Evolutionary conservation across 2,797 vertebrate species (phyloP), one percentile per base, ranked within the genome.

Genomic region (Brachymystax lenok): DNA sequence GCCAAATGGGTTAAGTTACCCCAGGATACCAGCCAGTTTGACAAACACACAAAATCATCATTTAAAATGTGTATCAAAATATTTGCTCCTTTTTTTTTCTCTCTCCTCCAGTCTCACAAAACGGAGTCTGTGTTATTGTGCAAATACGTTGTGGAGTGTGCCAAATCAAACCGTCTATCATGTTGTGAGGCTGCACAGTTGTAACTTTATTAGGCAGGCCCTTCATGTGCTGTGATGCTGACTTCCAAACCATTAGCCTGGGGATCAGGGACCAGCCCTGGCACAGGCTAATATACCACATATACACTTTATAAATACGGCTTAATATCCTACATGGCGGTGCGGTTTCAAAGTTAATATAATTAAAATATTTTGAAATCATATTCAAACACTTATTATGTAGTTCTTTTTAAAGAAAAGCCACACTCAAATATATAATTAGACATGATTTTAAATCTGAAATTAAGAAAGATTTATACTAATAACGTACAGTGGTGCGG

Each of bases 271-370:
- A 79, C 73, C 52, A 69, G 73, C 77, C 76, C 71, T 78, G 79
- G 74, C 73, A 74, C 13, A 16, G 63, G 52, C 71, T 81, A 77
- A 71, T 64, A 67, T 24, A 80, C 69, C 76, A 79, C 83, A 87
- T 79, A 40, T 70, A 73, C 72, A 3, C 52, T 78, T 82, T 82
- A 77, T 76, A 79, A 86, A 90, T 85, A 82, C 79, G 74, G 50
- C 67, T 82, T 69, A 71, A 71, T 52, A 12, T 86, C 75, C 80
- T 61, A 80, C 74, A 84, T 75, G 17, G 2, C 63, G 74, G 73
- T 88, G 78, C 71, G 77, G 79, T 89, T 88, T 80, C 70, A 80
- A 77, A 79, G 79, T 64, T 72, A 83, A 81, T 84, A 81, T 84
- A 75, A 75, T 79, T 74, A 54, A 70, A 84, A 81, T 84, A 79